Evolutionary conservation across 2,797 vertebrate genomes (phyloP).

Genomic region (Takifugu ocellatus): DNA sequence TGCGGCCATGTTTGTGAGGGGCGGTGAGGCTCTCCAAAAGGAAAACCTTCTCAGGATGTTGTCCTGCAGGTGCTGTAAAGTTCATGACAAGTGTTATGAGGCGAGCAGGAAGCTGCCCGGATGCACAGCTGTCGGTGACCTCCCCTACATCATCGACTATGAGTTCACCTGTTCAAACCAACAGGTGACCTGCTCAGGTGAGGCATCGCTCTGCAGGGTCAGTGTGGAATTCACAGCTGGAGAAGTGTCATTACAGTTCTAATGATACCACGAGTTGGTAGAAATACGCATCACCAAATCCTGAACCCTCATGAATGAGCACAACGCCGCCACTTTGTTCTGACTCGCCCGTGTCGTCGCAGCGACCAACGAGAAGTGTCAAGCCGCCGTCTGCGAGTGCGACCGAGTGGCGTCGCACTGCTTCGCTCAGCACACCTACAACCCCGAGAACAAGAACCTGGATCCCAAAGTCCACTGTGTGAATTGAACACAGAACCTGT

Average conservation of each 20-base stretch:
- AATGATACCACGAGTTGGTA: background rate
- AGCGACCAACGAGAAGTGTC: constrained; percentile 66
- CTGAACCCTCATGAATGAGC: too few species aligned
- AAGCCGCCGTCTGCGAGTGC: constrained; percentile 71
- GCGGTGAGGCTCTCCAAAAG: too few species aligned
- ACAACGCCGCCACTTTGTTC: background rate
- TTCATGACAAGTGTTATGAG: constrained; percentile 68
- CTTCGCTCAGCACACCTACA: constrained; percentile 57
- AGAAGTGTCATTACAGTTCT: too few species aligned
- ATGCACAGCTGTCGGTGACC: constrained; percentile 45
- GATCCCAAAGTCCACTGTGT: constrained; percentile 49
- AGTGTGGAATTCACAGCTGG: background rate
- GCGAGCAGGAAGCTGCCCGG: constrained; percentile 37
- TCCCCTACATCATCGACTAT: constrained; percentile 62
- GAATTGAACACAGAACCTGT: constrained; percentile 18
- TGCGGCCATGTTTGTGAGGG: constrained; percentile 20
- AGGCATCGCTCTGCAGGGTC: constrained; percentile 20
- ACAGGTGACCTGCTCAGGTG: constrained; percentile 77
- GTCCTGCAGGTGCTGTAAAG: constrained; percentile 63
- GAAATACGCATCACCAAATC: too few species aligned
- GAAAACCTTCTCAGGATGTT: background rate
- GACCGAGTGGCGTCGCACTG: constrained; percentile 70
- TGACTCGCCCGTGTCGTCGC: constrained; percentile 21
- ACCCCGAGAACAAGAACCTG: constrained; percentile 63
- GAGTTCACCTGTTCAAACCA: constrained; percentile 54